Conservation (phyloP, 2,888 invertebrate genomes). For the Catocala fraxini region DNA sequence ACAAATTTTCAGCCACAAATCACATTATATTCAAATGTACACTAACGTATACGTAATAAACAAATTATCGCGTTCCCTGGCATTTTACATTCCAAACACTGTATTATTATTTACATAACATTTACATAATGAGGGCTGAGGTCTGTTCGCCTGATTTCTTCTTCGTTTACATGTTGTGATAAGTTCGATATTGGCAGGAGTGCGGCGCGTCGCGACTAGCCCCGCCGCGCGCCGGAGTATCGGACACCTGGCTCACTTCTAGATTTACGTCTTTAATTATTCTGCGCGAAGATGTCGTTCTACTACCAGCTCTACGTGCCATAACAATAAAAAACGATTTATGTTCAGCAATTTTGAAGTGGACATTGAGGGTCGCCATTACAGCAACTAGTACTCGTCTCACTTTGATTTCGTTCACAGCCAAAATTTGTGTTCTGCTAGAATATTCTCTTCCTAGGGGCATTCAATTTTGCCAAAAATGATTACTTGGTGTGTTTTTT, state of each 20-base stretch:
- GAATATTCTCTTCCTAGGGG: too few species aligned
- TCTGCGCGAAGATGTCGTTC: constrained; percentile 18
- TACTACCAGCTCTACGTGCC: constrained; percentile 6
- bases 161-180: neutral
- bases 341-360: constrained; percentile 15
- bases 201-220: neutral
- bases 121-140: constrained; percentile 3
- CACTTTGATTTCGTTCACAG: neutral
- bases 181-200: neutral
- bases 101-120: constrained; percentile 8
- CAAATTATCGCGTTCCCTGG: constrained; percentile 8
- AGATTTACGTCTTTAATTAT: constrained; percentile 41
- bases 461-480: too few species aligned
- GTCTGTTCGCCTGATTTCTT: neutral
- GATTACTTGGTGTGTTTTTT: neutral
- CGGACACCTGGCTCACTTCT: constrained; percentile 4
- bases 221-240: neutral
- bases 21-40: constrained; percentile 3
- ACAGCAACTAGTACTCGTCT: neutral
- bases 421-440: too few species aligned
- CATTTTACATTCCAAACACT: constrained; percentile 1
- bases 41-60: constrained; percentile 6
- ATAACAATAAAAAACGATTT: constrained; percentile 24
- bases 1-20: constrained; percentile 1
- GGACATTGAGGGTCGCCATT: constrained; percentile 1